A percentile compares a stretch with the other conserved stretches of the same genome.
Evolutionary conservation across 2,113 vertebrate genomes (phyloP).

Genomic region (Hemiscyllium ocellatum): DNA sequence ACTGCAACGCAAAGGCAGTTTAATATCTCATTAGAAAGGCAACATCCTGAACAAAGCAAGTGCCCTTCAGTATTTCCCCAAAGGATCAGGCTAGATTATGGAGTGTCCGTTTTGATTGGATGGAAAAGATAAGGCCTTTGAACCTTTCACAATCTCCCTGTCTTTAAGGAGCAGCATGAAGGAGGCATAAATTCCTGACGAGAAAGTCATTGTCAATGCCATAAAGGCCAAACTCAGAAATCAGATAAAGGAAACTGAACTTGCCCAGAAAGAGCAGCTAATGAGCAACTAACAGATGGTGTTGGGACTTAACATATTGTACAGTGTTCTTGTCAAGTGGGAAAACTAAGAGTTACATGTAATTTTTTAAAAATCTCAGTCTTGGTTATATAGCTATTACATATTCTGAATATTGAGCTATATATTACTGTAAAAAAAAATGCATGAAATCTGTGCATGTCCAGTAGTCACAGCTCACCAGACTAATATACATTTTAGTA

Average conservation of each 20-base stretch:
- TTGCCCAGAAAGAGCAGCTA: neutral
- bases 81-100: neutral
- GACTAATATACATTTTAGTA: neutral
- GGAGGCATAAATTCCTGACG: neutral
- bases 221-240: neutral
- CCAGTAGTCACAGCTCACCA: neutral
- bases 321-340: neutral
- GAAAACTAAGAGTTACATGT: neutral
- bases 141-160: neutral
- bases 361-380: neutral
- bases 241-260: neutral
- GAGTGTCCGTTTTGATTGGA: neutral
- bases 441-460: neutral
- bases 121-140: neutral
- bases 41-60: neutral
- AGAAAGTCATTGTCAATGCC: neutral
- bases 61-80: too few relatives aligned
- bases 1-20: neutral
- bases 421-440: too few relatives aligned
- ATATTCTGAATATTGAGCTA: neutral
- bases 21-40: neutral
- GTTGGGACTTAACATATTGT: neutral
- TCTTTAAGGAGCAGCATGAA: neutral
- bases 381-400: neutral
- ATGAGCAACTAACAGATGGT: neutral